Evolutionary conservation across 64 coral and sea anemone genomes (phyloP).

Genomic region (Orbicella faveolata): DNA sequence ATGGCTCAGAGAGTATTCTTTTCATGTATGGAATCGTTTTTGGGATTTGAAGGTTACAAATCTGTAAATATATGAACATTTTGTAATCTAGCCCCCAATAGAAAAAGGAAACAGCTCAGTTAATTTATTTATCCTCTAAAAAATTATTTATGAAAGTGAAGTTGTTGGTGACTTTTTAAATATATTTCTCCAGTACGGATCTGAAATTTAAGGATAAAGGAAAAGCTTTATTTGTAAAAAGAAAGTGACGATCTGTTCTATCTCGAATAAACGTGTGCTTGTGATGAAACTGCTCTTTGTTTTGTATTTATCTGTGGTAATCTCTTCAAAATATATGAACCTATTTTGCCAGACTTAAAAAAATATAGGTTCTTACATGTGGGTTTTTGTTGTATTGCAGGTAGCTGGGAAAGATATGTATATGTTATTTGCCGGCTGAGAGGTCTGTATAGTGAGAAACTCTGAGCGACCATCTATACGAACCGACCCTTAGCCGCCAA

Average conservation of each 20-base stretch:
- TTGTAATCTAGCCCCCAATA: no score
- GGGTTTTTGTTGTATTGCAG: no score
- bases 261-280: neutral
- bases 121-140: neutral
- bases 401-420: no score
- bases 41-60: neutral
- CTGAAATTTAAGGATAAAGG: neutral
- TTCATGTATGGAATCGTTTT: neutral
- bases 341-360: no score
- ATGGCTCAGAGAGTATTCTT: neutral
- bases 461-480: no score
- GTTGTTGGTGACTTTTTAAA: neutral
- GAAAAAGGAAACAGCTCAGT: neutral
- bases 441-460: no score
- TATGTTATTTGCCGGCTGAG: no score
- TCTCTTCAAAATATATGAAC: no score
- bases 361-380: no score
- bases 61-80: neutral
- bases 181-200: neutral
- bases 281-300: neutral
- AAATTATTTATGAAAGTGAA: constrained; percentile 27
- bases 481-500: no score
- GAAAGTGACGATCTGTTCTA: neutral
- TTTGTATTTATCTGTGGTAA: no score
- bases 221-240: neutral